Evolutionary conservation across 2,888 invertebrate genomes (phyloP).

Genomic region (Uloborus plumipes): DNA sequence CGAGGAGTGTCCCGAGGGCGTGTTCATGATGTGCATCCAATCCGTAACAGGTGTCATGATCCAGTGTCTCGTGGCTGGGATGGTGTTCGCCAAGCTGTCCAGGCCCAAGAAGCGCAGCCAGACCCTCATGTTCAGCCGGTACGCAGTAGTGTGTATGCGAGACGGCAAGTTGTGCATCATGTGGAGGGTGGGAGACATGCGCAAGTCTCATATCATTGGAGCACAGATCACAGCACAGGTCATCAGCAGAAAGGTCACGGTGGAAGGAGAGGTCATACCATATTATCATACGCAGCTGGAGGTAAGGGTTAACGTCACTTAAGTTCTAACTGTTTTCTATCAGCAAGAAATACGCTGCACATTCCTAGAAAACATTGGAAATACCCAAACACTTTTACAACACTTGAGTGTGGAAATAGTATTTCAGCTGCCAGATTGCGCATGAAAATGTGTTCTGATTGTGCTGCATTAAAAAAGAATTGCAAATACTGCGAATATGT

Average conservation of each 20-base stretch:
- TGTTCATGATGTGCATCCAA: constrained; percentile 91
- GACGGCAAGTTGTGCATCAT: constrained; percentile 92
- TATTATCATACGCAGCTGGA: constrained; percentile 83
- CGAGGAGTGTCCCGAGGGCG: constrained; percentile 92
- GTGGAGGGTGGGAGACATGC: constrained; percentile 97
- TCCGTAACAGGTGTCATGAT: constrained; percentile 88
- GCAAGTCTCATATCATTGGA: constrained; percentile 93
- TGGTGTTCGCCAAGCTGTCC: constrained; percentile 93
- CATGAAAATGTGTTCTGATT: too few species aligned
- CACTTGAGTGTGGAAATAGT: too few species aligned
- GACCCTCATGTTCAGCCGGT: constrained; percentile 92
- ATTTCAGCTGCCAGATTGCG: too few species aligned
- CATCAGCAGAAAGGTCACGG: constrained; percentile 81
- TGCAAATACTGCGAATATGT: too few species aligned
- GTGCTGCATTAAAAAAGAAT: too few species aligned
- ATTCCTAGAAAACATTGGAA: too few species aligned
- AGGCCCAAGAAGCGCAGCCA: constrained; percentile 96
- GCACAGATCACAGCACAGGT: constrained; percentile 95
- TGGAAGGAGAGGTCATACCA: constrained; percentile 91
- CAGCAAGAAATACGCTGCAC: too few species aligned
- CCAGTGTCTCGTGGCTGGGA: constrained; percentile 84
- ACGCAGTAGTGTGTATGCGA: constrained; percentile 91
- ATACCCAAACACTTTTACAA: too few species aligned
- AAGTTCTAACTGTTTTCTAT: background rate
- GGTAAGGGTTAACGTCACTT: constrained; percentile 7